Conservation (phyloP, 1,140 invertebrate genomes). For the Drosophila mayri region DNA sequence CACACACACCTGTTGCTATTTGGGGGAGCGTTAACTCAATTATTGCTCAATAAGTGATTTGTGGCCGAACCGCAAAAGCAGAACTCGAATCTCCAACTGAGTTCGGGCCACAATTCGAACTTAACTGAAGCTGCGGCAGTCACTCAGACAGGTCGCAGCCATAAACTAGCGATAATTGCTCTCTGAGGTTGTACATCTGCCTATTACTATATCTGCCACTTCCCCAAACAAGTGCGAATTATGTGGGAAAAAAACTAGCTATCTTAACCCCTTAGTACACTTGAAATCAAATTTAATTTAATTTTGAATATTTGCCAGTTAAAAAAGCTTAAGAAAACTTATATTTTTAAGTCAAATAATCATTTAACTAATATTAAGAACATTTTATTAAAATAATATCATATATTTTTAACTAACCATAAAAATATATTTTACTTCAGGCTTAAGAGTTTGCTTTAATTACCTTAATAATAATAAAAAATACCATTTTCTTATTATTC, state of each 20-base stretch:
- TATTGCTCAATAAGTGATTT: constrained; percentile 64
- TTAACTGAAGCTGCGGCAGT: constrained; percentile 28
- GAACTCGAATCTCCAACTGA: constrained; percentile 22
- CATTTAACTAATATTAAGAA: background rate
- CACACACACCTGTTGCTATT: constrained; percentile 52
- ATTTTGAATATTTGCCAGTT: background rate
- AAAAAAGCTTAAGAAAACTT: background rate
- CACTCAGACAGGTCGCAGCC: constrained; percentile 40
- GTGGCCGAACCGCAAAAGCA: constrained; percentile 34
- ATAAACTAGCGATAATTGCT: constrained; percentile 67
- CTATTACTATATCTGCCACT: constrained; percentile 5
- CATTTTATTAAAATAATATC: background rate
- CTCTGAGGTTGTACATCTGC: constrained; percentile 33
- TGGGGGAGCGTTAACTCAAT: constrained; percentile 48
- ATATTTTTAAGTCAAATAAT: background rate
- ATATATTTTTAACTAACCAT: background rate
- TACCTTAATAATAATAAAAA: background rate
- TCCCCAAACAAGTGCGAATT: constrained; percentile 28
- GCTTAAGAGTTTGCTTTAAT: background rate
- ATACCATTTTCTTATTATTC: no score
- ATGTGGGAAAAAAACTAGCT: constrained; percentile 37
- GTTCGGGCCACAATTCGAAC: constrained; percentile 10
- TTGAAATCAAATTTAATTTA: background rate
- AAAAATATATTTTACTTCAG: no score
- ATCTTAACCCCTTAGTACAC: background rate